Conservation (phyloP, 2,888 invertebrate genomes). For the Caenorhabditis japonica region DNA sequence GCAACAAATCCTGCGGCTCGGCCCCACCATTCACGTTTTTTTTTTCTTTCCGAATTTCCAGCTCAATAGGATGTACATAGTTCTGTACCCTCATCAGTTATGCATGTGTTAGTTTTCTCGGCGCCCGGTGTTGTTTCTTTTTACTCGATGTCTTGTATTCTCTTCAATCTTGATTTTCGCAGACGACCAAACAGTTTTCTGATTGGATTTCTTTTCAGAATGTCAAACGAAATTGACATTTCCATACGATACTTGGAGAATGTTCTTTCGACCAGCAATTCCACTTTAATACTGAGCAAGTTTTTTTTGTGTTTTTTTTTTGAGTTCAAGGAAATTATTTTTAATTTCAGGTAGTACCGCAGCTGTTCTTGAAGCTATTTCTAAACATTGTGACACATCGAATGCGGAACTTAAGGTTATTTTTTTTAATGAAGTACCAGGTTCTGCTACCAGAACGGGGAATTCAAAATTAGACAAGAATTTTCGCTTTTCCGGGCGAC, state of each 20-base stretch:
- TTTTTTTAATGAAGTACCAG: no score
- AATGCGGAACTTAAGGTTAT: constrained; percentile 42
- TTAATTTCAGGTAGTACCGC: constrained; percentile 53
- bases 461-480: no score
- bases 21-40: not conserved
- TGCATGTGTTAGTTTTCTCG: constrained; percentile 25
- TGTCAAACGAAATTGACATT: constrained; percentile 59
- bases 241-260: constrained; percentile 56
- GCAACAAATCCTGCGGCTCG: not conserved
- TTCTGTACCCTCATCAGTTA: constrained; percentile 43
- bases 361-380: constrained; percentile 55
- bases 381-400: constrained; percentile 52
- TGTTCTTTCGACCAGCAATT: constrained; percentile 53
- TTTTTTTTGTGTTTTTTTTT: not conserved
- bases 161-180: constrained; percentile 19
- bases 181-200: constrained; percentile 38
- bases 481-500: no score
- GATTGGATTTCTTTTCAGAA: constrained; percentile 49
- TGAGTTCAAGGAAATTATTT: not conserved
- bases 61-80: constrained; percentile 4
- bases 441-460: no score
- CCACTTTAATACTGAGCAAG: constrained; percentile 50
- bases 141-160: no score
- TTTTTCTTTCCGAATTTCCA: not conserved
- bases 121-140: constrained; percentile 10